Evolutionary conservation across 2,888 invertebrate genomes (phyloP), one percentile per base, ranked within the genome.

Genomic region (Fragum sueziense): DNA sequence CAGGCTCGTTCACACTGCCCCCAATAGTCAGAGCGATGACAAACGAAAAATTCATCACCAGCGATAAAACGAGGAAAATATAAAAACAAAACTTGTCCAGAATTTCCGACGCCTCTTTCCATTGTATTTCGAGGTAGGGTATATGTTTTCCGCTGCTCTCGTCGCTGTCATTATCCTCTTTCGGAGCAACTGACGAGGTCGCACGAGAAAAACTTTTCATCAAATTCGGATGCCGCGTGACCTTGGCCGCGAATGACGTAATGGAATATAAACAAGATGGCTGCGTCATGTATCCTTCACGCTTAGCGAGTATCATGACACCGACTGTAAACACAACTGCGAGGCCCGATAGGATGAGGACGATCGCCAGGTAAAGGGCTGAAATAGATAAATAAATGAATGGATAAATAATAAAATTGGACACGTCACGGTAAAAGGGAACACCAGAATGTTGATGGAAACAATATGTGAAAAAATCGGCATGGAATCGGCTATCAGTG

Each of bases 341-440:
- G 17, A 87, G 17, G 1, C 78, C 78, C 9, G 85, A 80, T 0
- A 86, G 31, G 11, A 80, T 54, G 17, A 84, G 74, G 29, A 85
- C 78, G 11, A 83, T 41, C 1, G 74, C 80, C n/a, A 86, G 70
- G 79, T 87, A 87, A n/a, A 85, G 70, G 34, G 80, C 87, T 87
- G 82, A 1, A 70, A 80, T n/a, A 65, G 29, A 61, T 25, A 31
- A n/a, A 33, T 20, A 22, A n/a, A 52, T 52, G n/a, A 17, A 52
- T 22, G 20, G n/a, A 52, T n/a, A 52, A 52, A 52, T 6, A 52
- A 22, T n/a, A 11, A 6, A 52, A 11, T 11, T 52, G 52, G 22
- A 9, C 41, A 41, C 17, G 9, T 41, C 41, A 41, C 9, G 9
- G 41, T 17, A n/a, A n/a, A n/a, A n/a, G n/a, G n/a, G n/a, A n/a